Evolutionary conservation across 2,888 invertebrate genomes (phyloP).

Genomic region (Eueremaeus valkanovi): DNA sequence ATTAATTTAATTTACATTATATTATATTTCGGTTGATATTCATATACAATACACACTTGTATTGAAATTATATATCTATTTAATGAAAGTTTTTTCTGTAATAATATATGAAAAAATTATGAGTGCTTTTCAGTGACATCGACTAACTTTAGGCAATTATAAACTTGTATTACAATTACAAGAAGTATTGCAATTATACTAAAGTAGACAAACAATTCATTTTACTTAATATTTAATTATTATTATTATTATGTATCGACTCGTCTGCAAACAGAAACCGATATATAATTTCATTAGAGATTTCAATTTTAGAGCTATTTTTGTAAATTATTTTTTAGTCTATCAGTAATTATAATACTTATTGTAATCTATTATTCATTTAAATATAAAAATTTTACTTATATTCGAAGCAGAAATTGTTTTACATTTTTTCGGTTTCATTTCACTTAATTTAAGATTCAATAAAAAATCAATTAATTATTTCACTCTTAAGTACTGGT

Average conservation of each 20-base stretch:
- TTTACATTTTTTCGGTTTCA: too few relatives aligned
- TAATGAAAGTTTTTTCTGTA: too few relatives aligned
- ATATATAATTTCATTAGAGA: background rate
- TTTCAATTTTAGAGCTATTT: constrained; percentile 26
- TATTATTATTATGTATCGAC: background rate
- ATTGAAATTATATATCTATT: too few relatives aligned
- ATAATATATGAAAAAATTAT: too few relatives aligned
- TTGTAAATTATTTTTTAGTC: constrained; percentile 34
- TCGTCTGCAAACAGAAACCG: background rate
- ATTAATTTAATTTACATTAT: too few relatives aligned
- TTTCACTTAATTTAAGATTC: too few relatives aligned
- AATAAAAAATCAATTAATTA: background rate
- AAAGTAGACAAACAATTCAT: constrained; percentile 8
- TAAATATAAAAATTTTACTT: too few relatives aligned
- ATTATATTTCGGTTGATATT: too few relatives aligned
- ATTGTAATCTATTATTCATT: constrained; percentile 5
- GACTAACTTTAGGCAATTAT: constrained; percentile 2
- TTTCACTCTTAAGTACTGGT: too few relatives aligned
- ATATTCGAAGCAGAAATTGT: too few relatives aligned
- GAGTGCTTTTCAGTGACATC: constrained; percentile 5
- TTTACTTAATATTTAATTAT: background rate
- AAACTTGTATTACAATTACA: background rate
- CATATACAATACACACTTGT: too few relatives aligned
- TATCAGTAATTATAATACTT: constrained; percentile 2
- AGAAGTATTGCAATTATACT: background rate